These are phyloP conservation scores for Cichladusa arquata DNA, from an alignment of 2,113 vertebrate genomes.

Conservation along the genomic window DNA sequence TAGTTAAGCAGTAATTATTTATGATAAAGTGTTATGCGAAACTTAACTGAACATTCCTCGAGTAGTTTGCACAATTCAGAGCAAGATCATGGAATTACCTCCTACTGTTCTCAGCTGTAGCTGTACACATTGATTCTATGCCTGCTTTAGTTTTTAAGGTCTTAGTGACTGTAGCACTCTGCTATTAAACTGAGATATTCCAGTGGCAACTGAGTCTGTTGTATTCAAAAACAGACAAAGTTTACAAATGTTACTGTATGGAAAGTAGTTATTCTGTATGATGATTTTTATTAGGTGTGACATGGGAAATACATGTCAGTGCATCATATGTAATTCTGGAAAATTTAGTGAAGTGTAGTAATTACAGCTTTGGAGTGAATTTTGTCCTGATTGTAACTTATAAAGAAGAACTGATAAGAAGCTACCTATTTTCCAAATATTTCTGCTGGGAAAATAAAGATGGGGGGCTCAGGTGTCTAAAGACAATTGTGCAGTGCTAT, in stretches of 20 bases:
- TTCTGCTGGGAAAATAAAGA: not conserved
- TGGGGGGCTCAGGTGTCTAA: not conserved
- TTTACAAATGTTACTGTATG: not conserved
- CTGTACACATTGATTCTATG: not conserved
- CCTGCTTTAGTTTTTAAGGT: not conserved
- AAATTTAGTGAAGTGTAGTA: not conserved
- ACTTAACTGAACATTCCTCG: not conserved
- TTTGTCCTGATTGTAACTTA: not conserved
- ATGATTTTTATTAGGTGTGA: not conserved
- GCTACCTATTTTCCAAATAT: not conserved
- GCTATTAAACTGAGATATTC: not conserved
- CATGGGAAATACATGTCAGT: not conserved
- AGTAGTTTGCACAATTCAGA: not conserved
- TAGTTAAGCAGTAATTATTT: constrained; percentile 32
- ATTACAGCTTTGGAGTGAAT: not conserved
- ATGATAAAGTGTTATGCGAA: not conserved
- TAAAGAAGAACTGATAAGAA: not conserved
- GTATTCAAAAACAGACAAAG: not conserved
- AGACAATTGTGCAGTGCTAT: not conserved
- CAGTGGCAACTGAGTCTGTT: not conserved
- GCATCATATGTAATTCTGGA: not conserved
- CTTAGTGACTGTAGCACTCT: not conserved
- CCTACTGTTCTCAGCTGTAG: not conserved
- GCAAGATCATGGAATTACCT: not conserved
- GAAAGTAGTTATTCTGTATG: not conserved